Evolutionary conservation across 2,888 invertebrate species (phyloP).

Genomic region (Acrobasis consociella): DNA sequence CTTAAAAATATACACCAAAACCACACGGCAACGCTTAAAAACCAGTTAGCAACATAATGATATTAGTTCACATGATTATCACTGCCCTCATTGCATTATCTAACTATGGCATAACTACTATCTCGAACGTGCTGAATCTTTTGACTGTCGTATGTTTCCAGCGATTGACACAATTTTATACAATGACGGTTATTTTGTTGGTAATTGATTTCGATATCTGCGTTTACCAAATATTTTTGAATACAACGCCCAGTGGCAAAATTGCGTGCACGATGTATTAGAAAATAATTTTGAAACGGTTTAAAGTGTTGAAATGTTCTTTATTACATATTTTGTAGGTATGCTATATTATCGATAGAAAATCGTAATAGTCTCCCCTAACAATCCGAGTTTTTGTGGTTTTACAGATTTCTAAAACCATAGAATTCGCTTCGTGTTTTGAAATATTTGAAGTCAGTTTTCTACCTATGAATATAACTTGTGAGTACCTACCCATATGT

Average conservation of each 20-base stretch:
- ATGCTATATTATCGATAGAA: no score
- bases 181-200: constrained; percentile 8
- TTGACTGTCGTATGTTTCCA: constrained; percentile 43
- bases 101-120: constrained; percentile 36
- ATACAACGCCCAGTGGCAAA: background rate
- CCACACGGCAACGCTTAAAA: constrained; percentile 7
- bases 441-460: no score
- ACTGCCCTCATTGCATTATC: constrained; percentile 43
- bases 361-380: no score
- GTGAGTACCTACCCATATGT: no score
- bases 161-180: constrained; percentile 44
- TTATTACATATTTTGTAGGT: no score
- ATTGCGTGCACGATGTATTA: background rate
- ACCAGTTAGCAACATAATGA: constrained; percentile 21
- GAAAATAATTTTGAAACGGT: background rate
- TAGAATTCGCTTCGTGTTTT: no score
- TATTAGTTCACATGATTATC: constrained; percentile 27
- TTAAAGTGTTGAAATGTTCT: background rate
- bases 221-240: background rate
- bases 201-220: constrained; percentile 1
- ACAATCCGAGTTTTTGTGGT: no score
- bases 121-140: constrained; percentile 45
- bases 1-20: background rate
- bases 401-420: no score
- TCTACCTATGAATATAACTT: no score